Evolutionary conservation across 2,888 invertebrate genomes (phyloP).

Genomic region (Ochropleura plecta): DNA sequence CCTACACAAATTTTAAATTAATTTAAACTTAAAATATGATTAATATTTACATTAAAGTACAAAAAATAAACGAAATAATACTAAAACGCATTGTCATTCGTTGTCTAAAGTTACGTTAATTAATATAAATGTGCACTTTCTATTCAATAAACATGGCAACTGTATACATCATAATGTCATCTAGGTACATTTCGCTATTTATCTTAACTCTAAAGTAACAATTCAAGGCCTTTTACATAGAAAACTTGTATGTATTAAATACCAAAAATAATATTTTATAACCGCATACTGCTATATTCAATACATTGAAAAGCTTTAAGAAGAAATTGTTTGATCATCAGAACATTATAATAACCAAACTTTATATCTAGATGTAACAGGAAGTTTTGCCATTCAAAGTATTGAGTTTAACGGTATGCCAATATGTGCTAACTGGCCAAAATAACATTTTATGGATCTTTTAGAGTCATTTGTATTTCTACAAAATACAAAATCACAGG

Average conservation of each 20-base stretch:
- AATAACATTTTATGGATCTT: constrained; percentile 31
- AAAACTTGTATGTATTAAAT: constrained; percentile 70
- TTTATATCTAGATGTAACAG: constrained; percentile 1
- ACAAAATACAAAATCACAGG: constrained; percentile 67
- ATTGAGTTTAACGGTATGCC: constrained; percentile 33
- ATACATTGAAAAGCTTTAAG: neutral
- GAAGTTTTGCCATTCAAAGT: neutral
- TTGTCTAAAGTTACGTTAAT: constrained; percentile 65
- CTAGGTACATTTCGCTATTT: constrained; percentile 71
- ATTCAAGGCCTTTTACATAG: constrained; percentile 81
- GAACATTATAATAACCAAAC: neutral
- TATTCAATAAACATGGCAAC: constrained; percentile 84
- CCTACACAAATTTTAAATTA: constrained; percentile 55
- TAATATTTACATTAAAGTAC: constrained; percentile 69
- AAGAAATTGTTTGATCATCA: neutral
- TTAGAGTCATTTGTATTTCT: constrained; percentile 48
- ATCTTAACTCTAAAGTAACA: constrained; percentile 75
- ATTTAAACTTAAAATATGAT: constrained; percentile 49
- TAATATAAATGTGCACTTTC: constrained; percentile 70
- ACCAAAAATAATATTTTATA: constrained; percentile 52
- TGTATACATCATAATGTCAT: constrained; percentile 70
- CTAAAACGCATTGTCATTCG: constrained; percentile 88
- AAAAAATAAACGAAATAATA: constrained; percentile 84
- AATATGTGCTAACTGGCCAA: constrained; percentile 30
- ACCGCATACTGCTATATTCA: constrained; percentile 31